Percentiles rank a stretch among this genome's conserved stretches.
Evolutionary conservation across 2,797 vertebrate species (phyloP).

Genomic region (Pseudopleuronectes americanus): DNA sequence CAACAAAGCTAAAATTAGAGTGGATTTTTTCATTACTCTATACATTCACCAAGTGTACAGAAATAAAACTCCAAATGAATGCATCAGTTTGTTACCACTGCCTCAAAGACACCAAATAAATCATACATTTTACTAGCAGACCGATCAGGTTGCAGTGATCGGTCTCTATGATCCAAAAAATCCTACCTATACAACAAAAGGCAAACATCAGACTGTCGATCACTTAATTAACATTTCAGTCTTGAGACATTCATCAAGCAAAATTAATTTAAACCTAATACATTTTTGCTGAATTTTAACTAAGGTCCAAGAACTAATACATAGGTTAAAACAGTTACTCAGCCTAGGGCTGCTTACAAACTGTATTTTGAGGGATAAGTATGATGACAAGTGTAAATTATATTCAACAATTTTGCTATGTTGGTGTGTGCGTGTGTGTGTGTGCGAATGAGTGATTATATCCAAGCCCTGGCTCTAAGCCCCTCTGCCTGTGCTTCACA

Average conservation of each 20-base stretch:
- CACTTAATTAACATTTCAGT: too few relatives aligned
- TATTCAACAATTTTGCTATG: constrained; percentile 31
- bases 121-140: not conserved
- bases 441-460: constrained; percentile 56
- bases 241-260: not conserved
- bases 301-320: not conserved
- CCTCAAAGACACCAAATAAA: not conserved
- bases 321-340: constrained; percentile 3
- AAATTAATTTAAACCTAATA: not conserved
- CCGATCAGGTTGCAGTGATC: too few relatives aligned
- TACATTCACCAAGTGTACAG: too few relatives aligned
- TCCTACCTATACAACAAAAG: not conserved
- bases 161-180: too few relatives aligned
- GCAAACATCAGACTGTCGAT: not conserved
- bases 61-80: too few relatives aligned
- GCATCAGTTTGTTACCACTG: not conserved
- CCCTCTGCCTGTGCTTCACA: constrained; percentile 74
- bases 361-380: constrained; percentile 15
- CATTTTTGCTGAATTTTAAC: not conserved
- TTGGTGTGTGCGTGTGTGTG: constrained; percentile 39
- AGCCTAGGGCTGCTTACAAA: constrained; percentile 8
- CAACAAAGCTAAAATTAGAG: not conserved
- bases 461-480: constrained; percentile 69
- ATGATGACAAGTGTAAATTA: constrained; percentile 27
- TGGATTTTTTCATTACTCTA: not conserved